Base-by-base conservation (phyloP, 2,113 vertebrate genomes). In the Halcyon senegalensis region DNA sequence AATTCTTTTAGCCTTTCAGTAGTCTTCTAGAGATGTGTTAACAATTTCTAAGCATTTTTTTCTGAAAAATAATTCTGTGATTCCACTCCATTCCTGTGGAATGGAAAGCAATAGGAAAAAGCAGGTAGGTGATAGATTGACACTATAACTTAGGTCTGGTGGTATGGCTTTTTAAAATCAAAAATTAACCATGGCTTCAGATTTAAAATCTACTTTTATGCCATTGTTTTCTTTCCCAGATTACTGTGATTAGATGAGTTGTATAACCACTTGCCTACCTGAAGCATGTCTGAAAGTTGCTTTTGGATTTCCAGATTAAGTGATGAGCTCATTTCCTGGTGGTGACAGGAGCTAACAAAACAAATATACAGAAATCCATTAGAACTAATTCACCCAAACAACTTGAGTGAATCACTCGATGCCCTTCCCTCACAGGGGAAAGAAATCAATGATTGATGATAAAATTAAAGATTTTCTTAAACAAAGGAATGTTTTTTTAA, bases 281-380 rank as follows among this genome's bases (percentile, higher is more conserved):
- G 35, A 69, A 75, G 17, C 19, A 53, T 20, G 13, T 50, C 58
- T 1, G 2, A 85, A 89, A 67, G 50, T 87, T 84, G 28, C n/a
- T 94, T 87, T 94, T 79, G 44, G 33, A 7, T 80, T 89, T 82
- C 46, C 53, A 86, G 37, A 76, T 91, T 85, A 94, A 92, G 55
- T 56, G 58, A 94, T 82, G 77, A 96, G 20, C 46, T 93, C 76
- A 76, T 93, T 95, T 94, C 83, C 90, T 95, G 28, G 50, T 4
- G 7, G 67, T 88, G 82, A 89, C 63, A 94, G 67, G 17, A 83
- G 20, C 23, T 85, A 94, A 93, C 51, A 90, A 87, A 95, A 87
- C 48, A 93, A 96, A 94, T 88, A 90, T 48, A 93, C 55, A 94
- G 82, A 96, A 96, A 96, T 92, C 90, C 90, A 94, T 94, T 94